Percentiles rank a stretch among this genome's conserved stretches.
phyloP scores from a whole-genome alignment of 2,113 vertebrate species.

The Urocolius indicus region DNA sequence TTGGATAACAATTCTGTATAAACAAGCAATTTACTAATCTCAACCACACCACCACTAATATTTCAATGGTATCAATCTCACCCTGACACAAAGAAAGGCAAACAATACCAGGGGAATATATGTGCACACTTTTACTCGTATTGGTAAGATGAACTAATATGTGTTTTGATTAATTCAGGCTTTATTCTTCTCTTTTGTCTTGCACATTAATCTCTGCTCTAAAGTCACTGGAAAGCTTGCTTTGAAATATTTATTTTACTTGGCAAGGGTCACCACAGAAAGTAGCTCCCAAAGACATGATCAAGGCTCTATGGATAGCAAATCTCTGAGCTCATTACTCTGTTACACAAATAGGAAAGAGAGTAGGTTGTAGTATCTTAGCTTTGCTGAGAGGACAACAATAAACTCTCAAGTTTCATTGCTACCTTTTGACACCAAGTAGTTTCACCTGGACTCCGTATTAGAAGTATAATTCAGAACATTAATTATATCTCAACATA shows the following conservation, averaged over 20 bases:
- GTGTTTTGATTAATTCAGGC: not conserved
- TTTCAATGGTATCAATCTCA: not conserved
- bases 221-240: not conserved
- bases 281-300: not conserved
- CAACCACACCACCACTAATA: not conserved
- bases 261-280: not conserved
- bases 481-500: slow-evolving; percentile 17
- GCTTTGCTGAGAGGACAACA: not conserved
- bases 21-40: not conserved
- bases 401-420: not conserved
- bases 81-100: not conserved
- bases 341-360: not conserved
- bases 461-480: not conserved
- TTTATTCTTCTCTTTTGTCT: not conserved
- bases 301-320: not conserved
- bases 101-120: not conserved
- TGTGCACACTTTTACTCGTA: not conserved
- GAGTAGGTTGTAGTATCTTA: not conserved
- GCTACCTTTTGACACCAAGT: not conserved
- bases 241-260: not conserved
- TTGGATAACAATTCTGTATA: not conserved
- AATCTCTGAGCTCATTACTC: not conserved
- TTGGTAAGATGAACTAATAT: not conserved
- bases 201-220: not conserved
- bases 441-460: not conserved